These are phyloP conservation scores for Caradrina clavipalpis DNA, from an alignment of 2,888 invertebrate species.

Conservation along the genomic window DNA sequence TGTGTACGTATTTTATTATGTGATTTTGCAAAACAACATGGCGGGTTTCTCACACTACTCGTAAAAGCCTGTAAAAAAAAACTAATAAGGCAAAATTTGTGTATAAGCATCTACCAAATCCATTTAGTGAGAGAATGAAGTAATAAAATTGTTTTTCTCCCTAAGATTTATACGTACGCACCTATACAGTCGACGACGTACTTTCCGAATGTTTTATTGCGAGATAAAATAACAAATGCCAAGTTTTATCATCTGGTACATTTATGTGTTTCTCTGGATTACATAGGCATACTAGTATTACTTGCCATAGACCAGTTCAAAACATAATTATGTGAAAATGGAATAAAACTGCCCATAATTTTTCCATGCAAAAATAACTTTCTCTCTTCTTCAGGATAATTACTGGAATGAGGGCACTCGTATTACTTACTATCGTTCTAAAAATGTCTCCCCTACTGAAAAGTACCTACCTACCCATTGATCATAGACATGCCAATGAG, in stretches of 20 bases:
- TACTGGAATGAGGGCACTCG: too few relatives aligned
- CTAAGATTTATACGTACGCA: slow-evolving; percentile 42
- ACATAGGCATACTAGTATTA: slow-evolving; percentile 32
- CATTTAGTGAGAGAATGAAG: slow-evolving; percentile 34
- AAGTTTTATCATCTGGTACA: slow-evolving; percentile 52
- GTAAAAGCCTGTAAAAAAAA: neutral
- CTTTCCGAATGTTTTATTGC: slow-evolving; percentile 49
- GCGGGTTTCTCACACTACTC: neutral
- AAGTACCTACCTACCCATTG: too few relatives aligned
- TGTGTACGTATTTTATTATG: neutral
- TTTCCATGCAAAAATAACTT: too few relatives aligned
- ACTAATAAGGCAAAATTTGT: slow-evolving; percentile 15
- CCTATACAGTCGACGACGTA: slow-evolving; percentile 10
- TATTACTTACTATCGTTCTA: too few relatives aligned
- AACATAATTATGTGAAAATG: neutral
- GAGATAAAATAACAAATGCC: slow-evolving; percentile 46
- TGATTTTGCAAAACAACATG: too few relatives aligned
- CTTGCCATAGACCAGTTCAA: slow-evolving; percentile 1
- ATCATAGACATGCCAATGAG: too few relatives aligned
- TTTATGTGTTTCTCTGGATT: slow-evolving; percentile 34
- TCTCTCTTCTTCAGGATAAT: too few relatives aligned
- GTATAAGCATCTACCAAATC: slow-evolving; percentile 35
- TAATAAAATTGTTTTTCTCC: slow-evolving; percentile 52
- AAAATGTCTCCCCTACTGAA: too few relatives aligned
- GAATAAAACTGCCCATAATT: neutral